Base-by-base conservation (phyloP, 2,797 vertebrate genomes). In the Sebastes reedi region DNA sequence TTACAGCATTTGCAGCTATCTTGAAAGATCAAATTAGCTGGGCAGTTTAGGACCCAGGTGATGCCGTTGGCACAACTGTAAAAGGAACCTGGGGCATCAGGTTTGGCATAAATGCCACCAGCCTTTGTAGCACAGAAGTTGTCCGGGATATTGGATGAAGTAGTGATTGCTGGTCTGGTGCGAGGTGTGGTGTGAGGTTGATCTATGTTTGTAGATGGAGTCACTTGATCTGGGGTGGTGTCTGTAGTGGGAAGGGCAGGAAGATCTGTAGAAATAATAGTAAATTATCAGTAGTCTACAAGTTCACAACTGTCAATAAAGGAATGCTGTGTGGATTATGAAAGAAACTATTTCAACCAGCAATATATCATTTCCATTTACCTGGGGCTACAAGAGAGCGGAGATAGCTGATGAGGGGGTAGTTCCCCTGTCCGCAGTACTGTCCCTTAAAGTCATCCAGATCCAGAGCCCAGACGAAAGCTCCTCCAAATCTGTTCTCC, bases 381-480 rank as follows among this genome's bases (percentile, higher is more conserved):
- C 92, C 81, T 74, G 75, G 32, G 30, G 39, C 58, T 20, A 96
- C 66, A 71, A 94, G 92, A 24, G 77, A 82, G 16, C 52, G 82
- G 36, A 96, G 88, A 50, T 93, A 36, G 20, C 14, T 75, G 74
- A 93, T 94, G 29, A 96, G 94, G 24, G 92, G 25, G 27, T 92
- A 94, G 39, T 74, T 88, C 64, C 95, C 95, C 54, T 94, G 71
- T 52, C 80, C 81, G 78, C 95, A 96, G 85, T 94, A 95, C 76
- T 92, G 77, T 58, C 95, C 96, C 2, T 65, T 60, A 56, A 96
- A 96, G 84, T 96, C 95, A 62, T 96, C 95, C 30, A 95, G 82
- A 77, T 95, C 95, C 78, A 96, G 50, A 89, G 93, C 24, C 95
- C 95, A 96, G 50, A 96, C 62, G 4, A 96, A 93, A 20, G 94